phyloP scores from a whole-genome alignment of 2,797 vertebrate species.

The Melanotaenia nigrans region DNA sequence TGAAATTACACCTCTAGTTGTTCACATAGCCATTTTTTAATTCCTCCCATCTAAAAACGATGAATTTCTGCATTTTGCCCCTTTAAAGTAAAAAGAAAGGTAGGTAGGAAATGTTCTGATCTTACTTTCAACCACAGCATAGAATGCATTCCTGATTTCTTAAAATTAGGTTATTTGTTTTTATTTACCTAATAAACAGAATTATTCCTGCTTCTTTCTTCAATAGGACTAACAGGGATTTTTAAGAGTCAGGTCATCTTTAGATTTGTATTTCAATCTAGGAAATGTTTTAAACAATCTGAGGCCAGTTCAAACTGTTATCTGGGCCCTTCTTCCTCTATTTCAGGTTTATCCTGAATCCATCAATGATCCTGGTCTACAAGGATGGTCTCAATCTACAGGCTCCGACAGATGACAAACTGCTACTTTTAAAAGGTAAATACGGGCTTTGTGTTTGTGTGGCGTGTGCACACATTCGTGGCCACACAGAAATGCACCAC shows the following conservation, averaged over 20 bases:
- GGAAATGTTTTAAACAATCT: neutral
- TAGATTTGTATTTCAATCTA: neutral
- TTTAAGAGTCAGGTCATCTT: neutral
- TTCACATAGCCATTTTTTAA: too few relatives aligned
- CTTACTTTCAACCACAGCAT: too few relatives aligned
- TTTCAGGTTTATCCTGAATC: neutral
- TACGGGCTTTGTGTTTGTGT: conserved; percentile 15
- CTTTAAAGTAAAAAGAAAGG: too few relatives aligned
- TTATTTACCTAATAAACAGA: neutral
- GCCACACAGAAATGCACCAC: neutral
- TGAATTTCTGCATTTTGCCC: too few relatives aligned
- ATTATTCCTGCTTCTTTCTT: neutral
- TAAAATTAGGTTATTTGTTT: neutral
- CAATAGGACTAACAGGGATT: neutral
- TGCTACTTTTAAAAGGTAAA: conserved; percentile 35
- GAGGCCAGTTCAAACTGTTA: neutral
- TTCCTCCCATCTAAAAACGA: too few relatives aligned
- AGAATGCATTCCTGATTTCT: neutral
- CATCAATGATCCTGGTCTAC: conserved; percentile 1
- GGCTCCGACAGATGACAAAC: conserved; percentile 21
- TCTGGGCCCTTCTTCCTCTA: neutral
- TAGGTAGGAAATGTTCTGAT: too few relatives aligned
- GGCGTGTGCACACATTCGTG: neutral
- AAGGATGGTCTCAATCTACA: conserved; percentile 20
- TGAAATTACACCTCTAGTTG: too few relatives aligned